A percentile compares a stretch with the other conserved stretches of the same genome.
Conservation (phyloP, 2,888 invertebrate genomes). For the Proisotoma minuta region DNA sequence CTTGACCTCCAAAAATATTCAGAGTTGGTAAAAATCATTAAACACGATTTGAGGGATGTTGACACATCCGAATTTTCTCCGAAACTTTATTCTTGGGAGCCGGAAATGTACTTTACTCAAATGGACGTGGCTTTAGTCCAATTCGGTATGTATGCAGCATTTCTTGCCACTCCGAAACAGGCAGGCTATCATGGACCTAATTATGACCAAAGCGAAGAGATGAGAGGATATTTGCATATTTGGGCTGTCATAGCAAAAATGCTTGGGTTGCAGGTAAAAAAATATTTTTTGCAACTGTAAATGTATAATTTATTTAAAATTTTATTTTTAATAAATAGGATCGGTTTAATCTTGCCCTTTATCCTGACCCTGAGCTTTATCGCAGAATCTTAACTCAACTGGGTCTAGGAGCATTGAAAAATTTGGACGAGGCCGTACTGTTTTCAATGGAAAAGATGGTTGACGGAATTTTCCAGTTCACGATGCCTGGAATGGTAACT, state of each 20-base stretch:
- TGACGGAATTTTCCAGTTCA: not conserved
- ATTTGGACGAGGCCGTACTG: not conserved
- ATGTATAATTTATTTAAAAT: too few species aligned
- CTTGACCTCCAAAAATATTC: not conserved
- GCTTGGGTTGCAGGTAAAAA: not conserved
- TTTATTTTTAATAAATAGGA: too few species aligned
- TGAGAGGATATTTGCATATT: not conserved
- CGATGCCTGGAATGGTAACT: not conserved
- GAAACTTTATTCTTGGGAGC: not conserved
- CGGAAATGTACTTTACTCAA: not conserved
- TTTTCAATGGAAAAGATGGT: not conserved
- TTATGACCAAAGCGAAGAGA: not conserved
- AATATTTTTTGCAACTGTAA: too few species aligned
- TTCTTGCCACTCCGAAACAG: not conserved
- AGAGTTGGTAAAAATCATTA: not conserved
- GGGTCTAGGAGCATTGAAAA: not conserved
- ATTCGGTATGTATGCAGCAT: not conserved
- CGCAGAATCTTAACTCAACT: not conserved
- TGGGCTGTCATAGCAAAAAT: not conserved
- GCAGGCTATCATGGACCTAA: not conserved
- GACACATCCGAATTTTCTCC: not conserved
- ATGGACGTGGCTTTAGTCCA: not conserved
- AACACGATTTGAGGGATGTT: not conserved
- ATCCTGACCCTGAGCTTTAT: not conserved
- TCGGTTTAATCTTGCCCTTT: not conserved